Percentiles rank a stretch among this genome's conserved stretches.
phyloP scores from a whole-genome alignment of 1,140 invertebrate genomes.

The Leguminivora glycinivorella region DNA sequence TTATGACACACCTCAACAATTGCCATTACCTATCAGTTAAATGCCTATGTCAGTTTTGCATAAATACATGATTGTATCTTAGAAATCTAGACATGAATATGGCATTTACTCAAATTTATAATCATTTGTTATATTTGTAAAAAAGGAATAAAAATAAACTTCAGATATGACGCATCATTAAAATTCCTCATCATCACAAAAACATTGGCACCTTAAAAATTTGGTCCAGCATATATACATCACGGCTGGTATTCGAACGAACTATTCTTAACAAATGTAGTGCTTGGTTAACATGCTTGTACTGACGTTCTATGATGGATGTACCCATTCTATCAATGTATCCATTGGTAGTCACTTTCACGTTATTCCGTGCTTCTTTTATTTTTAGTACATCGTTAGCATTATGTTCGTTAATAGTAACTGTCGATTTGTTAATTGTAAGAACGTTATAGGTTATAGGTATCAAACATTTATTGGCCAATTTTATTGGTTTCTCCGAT shows the following conservation, averaged over 20 bases:
- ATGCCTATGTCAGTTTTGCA: no score
- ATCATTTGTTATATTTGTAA: neutral
- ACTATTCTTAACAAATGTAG: slow-evolving; percentile 38
- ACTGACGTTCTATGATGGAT: slow-evolving; percentile 37
- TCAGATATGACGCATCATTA: slow-evolving; percentile 12
- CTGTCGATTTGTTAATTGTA: slow-evolving; percentile 13
- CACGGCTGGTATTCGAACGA: slow-evolving; percentile 33
- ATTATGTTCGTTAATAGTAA: slow-evolving; percentile 17
- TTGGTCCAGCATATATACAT: slow-evolving; percentile 31
- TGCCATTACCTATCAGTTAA: no score
- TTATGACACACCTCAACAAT: no score
- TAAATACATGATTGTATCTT: no score
- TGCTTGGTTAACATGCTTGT: slow-evolving; percentile 29
- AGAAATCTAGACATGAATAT: neutral
- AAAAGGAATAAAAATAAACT: no score
- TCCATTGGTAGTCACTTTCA: slow-evolving; percentile 11
- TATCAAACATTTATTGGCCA: neutral
- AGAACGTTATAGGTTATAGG: neutral
- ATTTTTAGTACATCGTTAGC: slow-evolving; percentile 25
- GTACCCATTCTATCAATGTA: slow-evolving; percentile 30
- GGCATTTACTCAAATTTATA: neutral
- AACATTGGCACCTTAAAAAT: slow-evolving; percentile 27
- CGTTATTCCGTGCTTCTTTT: slow-evolving; percentile 12
- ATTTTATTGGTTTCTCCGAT: slow-evolving; percentile 23
- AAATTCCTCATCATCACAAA: slow-evolving; percentile 13